Conservation (phyloP, 2,113 vertebrate species). For the Danionella cerebrum region DNA sequence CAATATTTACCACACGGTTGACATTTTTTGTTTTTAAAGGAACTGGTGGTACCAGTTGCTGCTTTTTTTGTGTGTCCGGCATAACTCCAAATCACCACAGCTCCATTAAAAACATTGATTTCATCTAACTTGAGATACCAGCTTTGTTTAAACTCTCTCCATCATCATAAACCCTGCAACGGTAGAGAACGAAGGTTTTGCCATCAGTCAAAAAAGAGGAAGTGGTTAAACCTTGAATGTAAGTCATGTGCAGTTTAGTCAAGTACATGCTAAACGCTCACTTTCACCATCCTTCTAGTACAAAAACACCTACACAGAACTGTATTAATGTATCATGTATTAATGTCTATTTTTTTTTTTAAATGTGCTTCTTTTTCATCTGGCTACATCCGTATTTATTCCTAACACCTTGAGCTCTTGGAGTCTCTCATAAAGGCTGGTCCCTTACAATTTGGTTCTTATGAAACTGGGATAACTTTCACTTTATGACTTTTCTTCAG, state of each 20-base stretch:
- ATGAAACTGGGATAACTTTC: too few relatives aligned
- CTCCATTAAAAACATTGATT: neutral
- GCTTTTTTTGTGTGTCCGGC: neutral
- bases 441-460: too few relatives aligned
- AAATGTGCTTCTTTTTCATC: too few relatives aligned
- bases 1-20: too few relatives aligned
- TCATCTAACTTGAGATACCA: neutral
- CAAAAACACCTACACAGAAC: neutral
- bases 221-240: neutral
- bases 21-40: too few relatives aligned
- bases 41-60: neutral
- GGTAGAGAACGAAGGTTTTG: neutral
- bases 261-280: neutral
- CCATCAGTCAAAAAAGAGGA: neutral
- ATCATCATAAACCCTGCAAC: neutral
- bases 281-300: neutral
- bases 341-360: too few relatives aligned
- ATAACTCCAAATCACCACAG: neutral
- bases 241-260: neutral
- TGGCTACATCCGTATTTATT: too few relatives aligned
- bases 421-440: too few relatives aligned
- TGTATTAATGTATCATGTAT: neutral
- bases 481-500: too few relatives aligned
- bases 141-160: neutral
- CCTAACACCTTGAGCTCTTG: too few relatives aligned